Evolutionary conservation across 2,113 vertebrate genomes (phyloP), one percentile per base, ranked within the genome.

Genomic region (Ursus arctos): DNA sequence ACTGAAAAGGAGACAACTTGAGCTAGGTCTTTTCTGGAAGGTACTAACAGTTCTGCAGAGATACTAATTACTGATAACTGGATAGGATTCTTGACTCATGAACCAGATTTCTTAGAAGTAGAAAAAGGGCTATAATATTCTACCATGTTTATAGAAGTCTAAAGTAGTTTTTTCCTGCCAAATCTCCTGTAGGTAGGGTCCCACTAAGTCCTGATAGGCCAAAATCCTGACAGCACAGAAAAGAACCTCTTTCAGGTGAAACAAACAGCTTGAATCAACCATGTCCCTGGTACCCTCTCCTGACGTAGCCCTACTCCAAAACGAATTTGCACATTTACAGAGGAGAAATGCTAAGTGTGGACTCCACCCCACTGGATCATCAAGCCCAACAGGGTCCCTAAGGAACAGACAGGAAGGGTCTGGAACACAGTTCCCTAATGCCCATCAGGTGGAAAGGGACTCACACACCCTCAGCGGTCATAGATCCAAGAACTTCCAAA

Each of bases 241-340:
- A 63, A 55, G 55, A 88, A 16, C 19, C 51, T 86, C 81, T 67
- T 81, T 47, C 0, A 0, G 13, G 88, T 65, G 67, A 96, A 97
- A 83, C 55, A 55, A 71, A 81, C 31, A 53, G 80, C 53, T 57
- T n/a, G 67, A 53, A 63, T 53, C 51, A 61, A 84, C 69, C 81
- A 81, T 49, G 24, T 36, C 24, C 43, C 89, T 49, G 63, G 84
- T 69, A 94, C n/a, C 28, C 33, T 83, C 77, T 94, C 65, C 67
- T 0, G 12, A 91, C 53, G 80, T 7, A 95, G 89, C 94, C 49
- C 55, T 51, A 69, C 59, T 93, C 79, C 65, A 91, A 84, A 87
- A 95, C 81, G 79, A 43, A 92, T 28, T 40, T 93, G 90, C 74
- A 86, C 94, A 79, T 96, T 97, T 91, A 61, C 19, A 69, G 91